Base-by-base conservation (phyloP, 2,113 vertebrate genomes). In the Murina feae region DNA sequence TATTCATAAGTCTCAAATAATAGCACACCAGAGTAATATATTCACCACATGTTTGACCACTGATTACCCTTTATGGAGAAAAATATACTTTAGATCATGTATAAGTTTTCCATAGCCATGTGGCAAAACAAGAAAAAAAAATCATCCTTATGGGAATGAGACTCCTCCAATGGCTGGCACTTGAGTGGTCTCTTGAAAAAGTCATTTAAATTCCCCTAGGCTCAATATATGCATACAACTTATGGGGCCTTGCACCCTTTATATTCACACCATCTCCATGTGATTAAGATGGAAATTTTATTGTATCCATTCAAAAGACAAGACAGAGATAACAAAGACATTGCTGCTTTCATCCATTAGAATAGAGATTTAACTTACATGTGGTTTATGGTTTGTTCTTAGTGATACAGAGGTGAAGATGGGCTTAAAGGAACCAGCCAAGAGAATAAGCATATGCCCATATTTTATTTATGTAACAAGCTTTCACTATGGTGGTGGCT, bases 1-100 rank as follows among this genome's bases (percentile, higher is more conserved):
- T 93, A 90, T 95, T 97, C 90, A 96, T 96, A 95, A 93, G 39
- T 14, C 23, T 28, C 72, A 96, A 94, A 93, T 87, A 90, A 96
- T 81, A 95, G 72, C 81, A 88, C 55, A 91, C 60, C 35, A 95
- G 93, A 80, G 87, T 93, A 94, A 90, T 79, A 95, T 85, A 83
- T 72, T 93, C 69, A 79, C 42, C 55, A 47, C 10, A 58, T 91
- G 66, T 85, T 76, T 97, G 84, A 80, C 49, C 49, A 94, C n/a
- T 90, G 86, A 91, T 91, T 96, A 79, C 78, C 25, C 76, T 91
- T 91, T 95, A 93, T 85, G 89, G 60, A 91, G 80, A 89, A 68
- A 89, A 96, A 87, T 93, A 93, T 53, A 66, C 37, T 87, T 32
- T 18, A 81, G 23, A 95, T 89, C 53, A 90, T 72, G 60, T 89